Evolutionary conservation across 2,797 vertebrate genomes (phyloP), one percentile per base, ranked within the genome.

Genomic region (Gymnothorax reevesii): DNA sequence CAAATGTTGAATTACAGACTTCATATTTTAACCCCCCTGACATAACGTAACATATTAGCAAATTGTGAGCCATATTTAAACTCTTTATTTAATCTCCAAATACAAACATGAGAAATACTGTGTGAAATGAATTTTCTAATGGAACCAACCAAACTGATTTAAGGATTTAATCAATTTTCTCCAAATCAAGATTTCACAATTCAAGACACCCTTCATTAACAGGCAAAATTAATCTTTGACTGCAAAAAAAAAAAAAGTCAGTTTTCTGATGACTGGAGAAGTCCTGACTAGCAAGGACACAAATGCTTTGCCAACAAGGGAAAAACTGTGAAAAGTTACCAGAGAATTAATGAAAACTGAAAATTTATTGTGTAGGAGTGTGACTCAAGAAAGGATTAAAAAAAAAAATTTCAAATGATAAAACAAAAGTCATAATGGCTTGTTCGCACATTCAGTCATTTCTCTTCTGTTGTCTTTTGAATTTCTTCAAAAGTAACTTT

Each of bases 281-380:
- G 77, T 80, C 77, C 77, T 80, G 20, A 55, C 33, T 22, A 20
- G 77, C 17, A 54, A 80, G 52, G 77, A 49, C 77, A 80, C 75
- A 49, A 20, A 79, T 13, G 52, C 75, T 79, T 80, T 55, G 1
- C 49, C 49, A 22, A 52, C 22, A 54, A 55, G 77, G 49, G 49
- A 13, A 80, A 80, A 22, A 52, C 77, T 7, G 77, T 10, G 49
- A 80, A 55, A 17, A 80, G 77, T 17, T 52, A 80, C 77, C 77
- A 54, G 49, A 22, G 52, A 80, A 7, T 20, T 54, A 80, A 80
- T 80, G 3, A 54, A 8, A 80, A 80, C 49, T 80, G 77, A 80
- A 52, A 80, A 80, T 55, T 20, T 20, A 55, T 54, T 80, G n/a
- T 80, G 77, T 52, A 54, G 2, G 2, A 80, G 77, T 54, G 77